A percentile compares a stretch with the other conserved stretches of the same genome.
These are phyloP conservation scores for Ptychobarbus kaznakovi DNA, from an alignment of 2,797 vertebrate species.

Conservation along the genomic window DNA sequence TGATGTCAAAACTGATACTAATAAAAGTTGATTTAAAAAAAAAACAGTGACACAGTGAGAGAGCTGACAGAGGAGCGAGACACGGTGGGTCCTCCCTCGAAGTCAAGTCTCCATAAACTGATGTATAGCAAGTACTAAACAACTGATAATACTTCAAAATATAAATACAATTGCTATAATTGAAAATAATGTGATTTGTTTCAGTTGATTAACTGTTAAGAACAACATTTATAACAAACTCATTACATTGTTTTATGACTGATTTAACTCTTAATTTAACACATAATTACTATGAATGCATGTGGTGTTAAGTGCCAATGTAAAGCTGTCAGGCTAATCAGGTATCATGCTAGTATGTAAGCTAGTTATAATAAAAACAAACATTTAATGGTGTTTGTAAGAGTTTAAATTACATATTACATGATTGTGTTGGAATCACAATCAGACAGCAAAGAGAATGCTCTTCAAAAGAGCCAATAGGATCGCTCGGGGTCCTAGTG, in stretches of 20 bases:
- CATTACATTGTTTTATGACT: not conserved
- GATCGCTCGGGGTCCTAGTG: not conserved
- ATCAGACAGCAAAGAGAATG: not conserved
- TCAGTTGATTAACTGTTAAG: not conserved
- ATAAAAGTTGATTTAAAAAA: too few relatives aligned
- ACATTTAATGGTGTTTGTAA: not conserved
- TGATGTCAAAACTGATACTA: not conserved
- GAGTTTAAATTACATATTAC: not conserved
- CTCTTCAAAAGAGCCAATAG: not conserved
- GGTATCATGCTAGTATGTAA: not conserved
- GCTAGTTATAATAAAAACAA: not conserved
- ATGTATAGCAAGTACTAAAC: too few relatives aligned
- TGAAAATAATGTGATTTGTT: not conserved
- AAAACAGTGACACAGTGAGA: too few relatives aligned
- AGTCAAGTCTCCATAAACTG: too few relatives aligned
- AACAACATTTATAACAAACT: not conserved
- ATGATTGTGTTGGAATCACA: not conserved
- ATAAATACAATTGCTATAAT: not conserved
- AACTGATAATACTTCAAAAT: too few relatives aligned
- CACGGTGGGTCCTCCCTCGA: too few relatives aligned
- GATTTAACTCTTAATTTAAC: not conserved
- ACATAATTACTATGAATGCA: not conserved
- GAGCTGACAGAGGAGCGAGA: too few relatives aligned
- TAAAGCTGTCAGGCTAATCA: not conserved
- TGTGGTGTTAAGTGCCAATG: not conserved